phyloP scores from a whole-genome alignment of 1,140 invertebrate genomes.

The Drosophila quadrilineata region DNA sequence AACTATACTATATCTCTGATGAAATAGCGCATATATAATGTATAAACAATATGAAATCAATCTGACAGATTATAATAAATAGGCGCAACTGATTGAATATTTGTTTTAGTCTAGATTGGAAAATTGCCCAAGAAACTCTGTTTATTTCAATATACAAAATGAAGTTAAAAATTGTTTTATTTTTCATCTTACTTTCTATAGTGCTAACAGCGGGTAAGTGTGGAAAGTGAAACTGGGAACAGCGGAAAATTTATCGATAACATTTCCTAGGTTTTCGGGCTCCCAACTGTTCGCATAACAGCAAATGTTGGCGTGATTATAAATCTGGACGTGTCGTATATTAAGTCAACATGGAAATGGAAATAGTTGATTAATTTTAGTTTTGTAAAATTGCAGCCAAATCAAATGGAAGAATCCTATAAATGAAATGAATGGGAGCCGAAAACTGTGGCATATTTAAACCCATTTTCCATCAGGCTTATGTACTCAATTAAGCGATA shows the following conservation, averaged over 20 bases:
- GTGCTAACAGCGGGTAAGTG: slow-evolving; percentile 28
- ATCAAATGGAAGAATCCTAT: not conserved
- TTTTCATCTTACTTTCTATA: not conserved
- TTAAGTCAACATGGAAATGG: too few relatives aligned
- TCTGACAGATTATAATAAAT: too few relatives aligned
- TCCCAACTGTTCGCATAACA: slow-evolving; percentile 27
- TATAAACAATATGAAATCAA: too few relatives aligned
- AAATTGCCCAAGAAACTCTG: too few relatives aligned
- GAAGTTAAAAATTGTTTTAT: slow-evolving; percentile 13
- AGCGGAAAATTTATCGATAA: not conserved
- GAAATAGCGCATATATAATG: too few relatives aligned
- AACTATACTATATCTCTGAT: too few relatives aligned
- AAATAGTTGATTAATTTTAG: slow-evolving; percentile 3
- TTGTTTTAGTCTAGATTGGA: too few relatives aligned
- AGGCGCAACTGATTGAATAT: too few relatives aligned
- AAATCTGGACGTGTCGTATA: not conserved
- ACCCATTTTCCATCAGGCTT: slow-evolving; percentile 46
- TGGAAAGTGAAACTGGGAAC: not conserved
- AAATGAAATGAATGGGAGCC: not conserved
- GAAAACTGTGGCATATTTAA: slow-evolving; percentile 26
- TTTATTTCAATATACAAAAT: slow-evolving; percentile 15
- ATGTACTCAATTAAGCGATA: slow-evolving; percentile 28
- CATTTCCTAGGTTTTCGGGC: slow-evolving; percentile 7
- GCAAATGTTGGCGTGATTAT: slow-evolving; percentile 38
- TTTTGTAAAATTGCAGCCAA: slow-evolving; percentile 9